phyloP scores from a whole-genome alignment of 2,888 invertebrate species.

The Smittia sp. region DNA sequence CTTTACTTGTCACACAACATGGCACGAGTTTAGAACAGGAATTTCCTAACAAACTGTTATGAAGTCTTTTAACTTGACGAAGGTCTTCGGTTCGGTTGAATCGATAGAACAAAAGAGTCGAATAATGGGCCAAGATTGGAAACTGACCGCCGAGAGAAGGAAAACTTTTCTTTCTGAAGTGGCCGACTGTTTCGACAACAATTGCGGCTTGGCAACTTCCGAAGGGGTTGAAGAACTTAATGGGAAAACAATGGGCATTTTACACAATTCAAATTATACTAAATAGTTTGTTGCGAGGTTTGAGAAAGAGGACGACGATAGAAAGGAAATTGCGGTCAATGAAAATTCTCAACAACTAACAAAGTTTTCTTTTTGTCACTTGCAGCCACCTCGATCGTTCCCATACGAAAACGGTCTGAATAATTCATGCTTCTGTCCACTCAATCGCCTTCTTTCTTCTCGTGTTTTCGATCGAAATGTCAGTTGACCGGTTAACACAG shows the following conservation, averaged over 20 bases:
- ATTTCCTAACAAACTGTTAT: not conserved
- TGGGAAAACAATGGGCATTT: conserved; percentile 5
- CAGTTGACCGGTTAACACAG: too few relatives aligned
- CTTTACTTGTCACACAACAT: not conserved
- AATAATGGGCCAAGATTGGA: conserved; percentile 3
- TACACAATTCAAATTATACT: conserved; percentile 4
- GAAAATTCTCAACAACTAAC: too few relatives aligned
- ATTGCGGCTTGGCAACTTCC: not conserved
- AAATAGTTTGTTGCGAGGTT: not conserved
- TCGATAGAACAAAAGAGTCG: not conserved
- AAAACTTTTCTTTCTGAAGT: not conserved
- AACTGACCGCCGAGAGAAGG: not conserved
- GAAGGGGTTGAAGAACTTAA: conserved; percentile 4
- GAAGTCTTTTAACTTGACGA: not conserved
- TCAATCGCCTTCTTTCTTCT: too few relatives aligned
- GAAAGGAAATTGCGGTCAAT: not conserved
- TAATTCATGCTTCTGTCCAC: too few relatives aligned
- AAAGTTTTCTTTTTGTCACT: too few relatives aligned
- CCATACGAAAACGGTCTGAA: too few relatives aligned
- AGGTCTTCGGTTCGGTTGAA: not conserved
- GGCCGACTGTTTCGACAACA: conserved; percentile 12
- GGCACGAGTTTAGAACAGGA: not conserved
- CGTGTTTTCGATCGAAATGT: too few relatives aligned
- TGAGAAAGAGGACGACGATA: not conserved
- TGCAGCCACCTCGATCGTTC: too few relatives aligned